These are phyloP conservation scores for Vesta saturnalis DNA, from an alignment of 2,888 invertebrate genomes.

Conservation along the genomic window DNA sequence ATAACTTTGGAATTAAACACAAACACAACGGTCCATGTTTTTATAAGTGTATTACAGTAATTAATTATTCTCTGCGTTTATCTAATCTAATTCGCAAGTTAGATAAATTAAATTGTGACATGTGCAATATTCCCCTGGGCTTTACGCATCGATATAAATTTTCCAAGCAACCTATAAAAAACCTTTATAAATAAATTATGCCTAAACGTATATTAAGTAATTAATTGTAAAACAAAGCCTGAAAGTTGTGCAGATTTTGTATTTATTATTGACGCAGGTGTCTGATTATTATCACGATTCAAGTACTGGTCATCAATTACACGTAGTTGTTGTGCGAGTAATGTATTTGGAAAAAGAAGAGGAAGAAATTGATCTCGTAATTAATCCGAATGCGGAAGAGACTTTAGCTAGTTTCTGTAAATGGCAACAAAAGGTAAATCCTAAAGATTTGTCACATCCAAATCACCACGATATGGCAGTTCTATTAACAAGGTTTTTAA, in stretches of 20 bases:
- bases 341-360: constrained; percentile 67
- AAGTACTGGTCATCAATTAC: constrained; percentile 67
- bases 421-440: constrained; percentile 70
- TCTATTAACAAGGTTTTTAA: constrained; percentile 66
- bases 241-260: neutral
- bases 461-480: constrained; percentile 72
- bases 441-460: constrained; percentile 65
- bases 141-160: no score
- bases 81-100: no score
- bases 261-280: constrained; percentile 52
- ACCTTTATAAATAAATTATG: no score
- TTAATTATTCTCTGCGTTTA: no score
- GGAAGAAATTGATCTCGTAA: constrained; percentile 64
- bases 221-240: no score
- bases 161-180: no score
- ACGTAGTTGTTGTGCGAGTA: constrained; percentile 67
- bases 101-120: no score
- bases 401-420: constrained; percentile 72
- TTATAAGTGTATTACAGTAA: no score
- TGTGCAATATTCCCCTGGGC: no score
- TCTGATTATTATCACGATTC: constrained; percentile 62
- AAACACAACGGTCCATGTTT: no score
- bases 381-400: constrained; percentile 65
- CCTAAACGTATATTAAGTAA: no score
- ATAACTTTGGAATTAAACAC: no score